These are phyloP conservation scores for Drosophila ficusphila DNA, from an alignment of 1,140 invertebrate species.

Conservation along the genomic window DNA sequence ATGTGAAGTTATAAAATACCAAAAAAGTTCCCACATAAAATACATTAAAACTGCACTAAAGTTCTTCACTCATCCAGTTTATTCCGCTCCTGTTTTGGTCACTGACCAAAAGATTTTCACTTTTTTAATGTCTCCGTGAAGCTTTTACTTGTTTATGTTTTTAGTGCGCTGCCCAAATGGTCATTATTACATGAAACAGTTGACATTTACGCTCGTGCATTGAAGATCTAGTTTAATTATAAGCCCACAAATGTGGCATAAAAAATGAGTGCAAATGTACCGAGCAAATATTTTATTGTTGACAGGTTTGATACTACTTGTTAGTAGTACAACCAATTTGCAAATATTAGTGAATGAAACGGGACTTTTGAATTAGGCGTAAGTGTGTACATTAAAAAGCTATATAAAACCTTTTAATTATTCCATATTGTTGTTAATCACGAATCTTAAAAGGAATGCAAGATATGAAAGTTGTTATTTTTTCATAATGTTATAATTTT, in stretches of 20 bases:
- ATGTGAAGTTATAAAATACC: constrained; percentile 1
- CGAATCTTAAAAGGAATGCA: no score
- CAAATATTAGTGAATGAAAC: neutral
- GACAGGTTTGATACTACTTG: neutral
- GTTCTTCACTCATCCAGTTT: neutral
- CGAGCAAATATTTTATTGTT: constrained; percentile 3
- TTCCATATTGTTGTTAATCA: no score
- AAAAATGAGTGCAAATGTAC: constrained; percentile 40
- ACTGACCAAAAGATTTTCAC: constrained; percentile 60
- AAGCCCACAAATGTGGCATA: constrained; percentile 18
- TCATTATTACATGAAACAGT: constrained; percentile 51
- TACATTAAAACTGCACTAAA: neutral
- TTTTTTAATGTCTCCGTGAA: constrained; percentile 67
- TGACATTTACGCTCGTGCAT: constrained; percentile 41
- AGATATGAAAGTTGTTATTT: no score
- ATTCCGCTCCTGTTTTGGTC: constrained; percentile 28
- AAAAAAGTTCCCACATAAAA: constrained; percentile 7
- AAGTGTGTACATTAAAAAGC: no score
- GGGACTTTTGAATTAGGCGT: no score
- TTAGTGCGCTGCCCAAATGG: constrained; percentile 38
- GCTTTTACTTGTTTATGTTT: constrained; percentile 44
- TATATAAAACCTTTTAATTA: no score
- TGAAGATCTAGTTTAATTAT: constrained; percentile 52
- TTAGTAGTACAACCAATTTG: neutral
- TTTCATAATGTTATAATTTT: no score